Conservation (phyloP, 2,888 invertebrate genomes). For the Drosophila borealis region DNA sequence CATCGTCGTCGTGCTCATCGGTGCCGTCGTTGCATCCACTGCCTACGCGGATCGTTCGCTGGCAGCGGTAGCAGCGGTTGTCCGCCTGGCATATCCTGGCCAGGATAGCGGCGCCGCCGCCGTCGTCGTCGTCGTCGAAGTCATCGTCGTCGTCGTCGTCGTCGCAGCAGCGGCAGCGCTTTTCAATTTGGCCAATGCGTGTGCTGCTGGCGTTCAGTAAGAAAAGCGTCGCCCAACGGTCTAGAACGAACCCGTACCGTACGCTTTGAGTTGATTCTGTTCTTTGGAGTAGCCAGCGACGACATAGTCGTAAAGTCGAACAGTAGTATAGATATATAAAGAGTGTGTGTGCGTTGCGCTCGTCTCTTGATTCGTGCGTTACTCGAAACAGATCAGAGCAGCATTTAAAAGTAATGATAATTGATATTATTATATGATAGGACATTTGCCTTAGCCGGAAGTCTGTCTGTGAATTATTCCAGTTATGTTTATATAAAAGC, state of each 20-base stretch:
- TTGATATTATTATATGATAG: conserved; percentile 2
- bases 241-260: conserved; percentile 84
- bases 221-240: conserved; percentile 86
- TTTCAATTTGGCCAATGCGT: conserved; percentile 77
- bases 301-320: conserved; percentile 34
- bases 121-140: conserved; percentile 23
- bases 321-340: conserved; percentile 31
- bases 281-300: conserved; percentile 62
- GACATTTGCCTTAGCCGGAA: not conserved
- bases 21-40: conserved; percentile 44
- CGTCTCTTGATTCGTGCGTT: conserved; percentile 71
- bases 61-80: conserved; percentile 37
- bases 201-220: conserved; percentile 84
- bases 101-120: conserved; percentile 60
- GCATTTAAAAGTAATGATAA: conserved; percentile 39
- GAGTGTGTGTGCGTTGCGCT: conserved; percentile 76
- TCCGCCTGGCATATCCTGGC: conserved; percentile 53
- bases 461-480: conserved; percentile 1
- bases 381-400: conserved; percentile 52
- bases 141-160: conserved; percentile 35
- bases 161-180: conserved; percentile 60
- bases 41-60: conserved; percentile 62
- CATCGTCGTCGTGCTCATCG: conserved; percentile 37
- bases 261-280: conserved; percentile 83
- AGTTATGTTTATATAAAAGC: not conserved